phyloP scores from a whole-genome alignment of 1,140 invertebrate genomes.

The Caerostris darwini region DNA sequence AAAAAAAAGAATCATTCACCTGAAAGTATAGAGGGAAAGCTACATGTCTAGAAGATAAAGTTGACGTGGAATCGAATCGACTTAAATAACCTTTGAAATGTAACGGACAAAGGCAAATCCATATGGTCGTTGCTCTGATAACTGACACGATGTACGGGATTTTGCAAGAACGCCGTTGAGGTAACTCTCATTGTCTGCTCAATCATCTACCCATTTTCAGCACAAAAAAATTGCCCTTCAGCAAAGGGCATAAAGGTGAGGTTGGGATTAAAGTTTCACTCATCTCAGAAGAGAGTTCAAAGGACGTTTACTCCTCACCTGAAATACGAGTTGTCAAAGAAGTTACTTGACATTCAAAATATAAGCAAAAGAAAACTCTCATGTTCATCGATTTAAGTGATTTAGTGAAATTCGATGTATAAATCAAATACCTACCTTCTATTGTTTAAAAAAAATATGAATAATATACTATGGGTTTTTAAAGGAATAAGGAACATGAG shows the following conservation, averaged over 20 bases:
- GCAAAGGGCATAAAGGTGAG: neutral
- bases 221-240: neutral
- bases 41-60: too few species aligned
- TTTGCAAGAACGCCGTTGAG: neutral
- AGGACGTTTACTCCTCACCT: neutral
- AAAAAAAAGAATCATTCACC: too few species aligned
- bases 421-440: too few species aligned
- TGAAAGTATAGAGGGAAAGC: too few species aligned
- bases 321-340: neutral
- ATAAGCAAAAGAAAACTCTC: neutral
- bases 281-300: neutral
- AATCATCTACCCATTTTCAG: neutral
- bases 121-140: neutral
- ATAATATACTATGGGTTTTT: too few species aligned
- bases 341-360: neutral
- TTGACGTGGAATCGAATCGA: neutral
- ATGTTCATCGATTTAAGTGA: too few species aligned
- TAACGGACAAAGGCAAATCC: neutral
- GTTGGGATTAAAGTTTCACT: neutral
- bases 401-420: too few species aligned
- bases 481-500: too few species aligned
- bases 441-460: too few species aligned
- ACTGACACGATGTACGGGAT: neutral
- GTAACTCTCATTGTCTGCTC: neutral
- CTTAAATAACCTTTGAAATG: neutral